phyloP scores from a whole-genome alignment of 1,140 invertebrate genomes.

The Bombus terrestris region DNA sequence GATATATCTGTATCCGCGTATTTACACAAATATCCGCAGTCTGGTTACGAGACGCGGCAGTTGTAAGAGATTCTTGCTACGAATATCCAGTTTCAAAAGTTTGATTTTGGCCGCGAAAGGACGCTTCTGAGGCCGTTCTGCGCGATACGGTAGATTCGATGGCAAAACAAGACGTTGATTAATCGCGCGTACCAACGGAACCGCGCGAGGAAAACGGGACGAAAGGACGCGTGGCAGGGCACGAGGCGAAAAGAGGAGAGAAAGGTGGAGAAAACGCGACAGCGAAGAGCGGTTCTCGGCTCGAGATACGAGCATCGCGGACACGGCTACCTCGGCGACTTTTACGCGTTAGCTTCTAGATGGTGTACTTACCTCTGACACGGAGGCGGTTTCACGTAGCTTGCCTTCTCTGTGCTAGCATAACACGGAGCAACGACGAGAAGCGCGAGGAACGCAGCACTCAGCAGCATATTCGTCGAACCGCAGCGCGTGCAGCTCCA shows the following conservation, averaged over 20 bases:
- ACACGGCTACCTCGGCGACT: no score
- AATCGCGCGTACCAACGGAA: background rate
- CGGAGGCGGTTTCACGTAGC: conserved; percentile 69
- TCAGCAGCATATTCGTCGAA: conserved; percentile 65
- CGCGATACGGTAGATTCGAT: background rate
- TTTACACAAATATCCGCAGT: background rate
- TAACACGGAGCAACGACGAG: conserved; percentile 57
- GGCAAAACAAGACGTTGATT: background rate
- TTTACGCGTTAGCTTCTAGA: conserved; percentile 23
- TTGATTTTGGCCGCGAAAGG: background rate
- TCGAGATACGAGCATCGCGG: background rate
- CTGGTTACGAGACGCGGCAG: background rate
- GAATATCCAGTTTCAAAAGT: background rate
- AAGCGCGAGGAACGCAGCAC: conserved; percentile 58
- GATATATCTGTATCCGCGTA: no score
- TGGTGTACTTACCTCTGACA: conserved; percentile 76
- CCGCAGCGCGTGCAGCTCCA: conserved; percentile 53
- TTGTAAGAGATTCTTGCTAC: background rate
- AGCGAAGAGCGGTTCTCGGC: background rate
- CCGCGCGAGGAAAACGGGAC: background rate
- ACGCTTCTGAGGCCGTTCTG: background rate
- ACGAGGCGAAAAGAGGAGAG: conserved; percentile 15
- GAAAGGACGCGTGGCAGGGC: background rate
- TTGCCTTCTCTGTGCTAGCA: conserved; percentile 53
- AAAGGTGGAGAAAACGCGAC: background rate